Conservation (phyloP, 2,113 vertebrate species). For the Microcebus griseorufus region DNA sequence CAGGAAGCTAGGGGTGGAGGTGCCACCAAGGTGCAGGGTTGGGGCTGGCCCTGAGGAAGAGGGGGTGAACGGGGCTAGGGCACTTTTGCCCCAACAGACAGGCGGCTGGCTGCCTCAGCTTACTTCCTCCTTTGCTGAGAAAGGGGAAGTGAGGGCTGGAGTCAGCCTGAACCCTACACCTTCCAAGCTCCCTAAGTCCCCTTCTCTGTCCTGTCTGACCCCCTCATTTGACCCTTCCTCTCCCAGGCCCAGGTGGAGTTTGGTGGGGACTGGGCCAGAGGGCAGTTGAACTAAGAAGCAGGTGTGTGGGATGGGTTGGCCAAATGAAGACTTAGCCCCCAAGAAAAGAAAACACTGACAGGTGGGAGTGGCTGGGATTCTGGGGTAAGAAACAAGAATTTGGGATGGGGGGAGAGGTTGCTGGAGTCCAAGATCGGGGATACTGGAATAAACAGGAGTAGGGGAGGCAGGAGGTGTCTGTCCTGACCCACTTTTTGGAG, state of each 20-base stretch:
- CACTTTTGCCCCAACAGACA: constrained; percentile 42
- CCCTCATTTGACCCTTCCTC: neutral
- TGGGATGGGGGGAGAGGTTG: neutral
- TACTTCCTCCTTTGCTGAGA: constrained; percentile 72
- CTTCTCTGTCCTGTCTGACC: neutral
- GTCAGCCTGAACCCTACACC: neutral
- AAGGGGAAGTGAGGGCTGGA: constrained; percentile 76
- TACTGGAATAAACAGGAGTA: neutral
- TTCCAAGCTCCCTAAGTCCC: neutral
- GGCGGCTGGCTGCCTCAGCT: constrained; percentile 21
- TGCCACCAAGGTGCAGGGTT: neutral
- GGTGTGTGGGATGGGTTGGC: neutral
- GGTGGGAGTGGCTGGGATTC: neutral
- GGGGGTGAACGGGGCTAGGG: neutral
- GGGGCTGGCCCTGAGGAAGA: neutral
- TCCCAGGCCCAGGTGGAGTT: neutral
- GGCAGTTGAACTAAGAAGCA: neutral
- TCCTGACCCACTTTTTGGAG: neutral
- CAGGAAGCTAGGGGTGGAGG: neutral
- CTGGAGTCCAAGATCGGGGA: neutral
- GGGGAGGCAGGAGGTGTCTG: neutral
- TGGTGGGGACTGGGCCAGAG: neutral
- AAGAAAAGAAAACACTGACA: neutral
- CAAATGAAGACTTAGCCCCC: neutral
- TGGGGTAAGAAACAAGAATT: neutral